phyloP scores from a whole-genome alignment of 1,140 invertebrate genomes.

The Trachymyrmex septentrionalis region DNA sequence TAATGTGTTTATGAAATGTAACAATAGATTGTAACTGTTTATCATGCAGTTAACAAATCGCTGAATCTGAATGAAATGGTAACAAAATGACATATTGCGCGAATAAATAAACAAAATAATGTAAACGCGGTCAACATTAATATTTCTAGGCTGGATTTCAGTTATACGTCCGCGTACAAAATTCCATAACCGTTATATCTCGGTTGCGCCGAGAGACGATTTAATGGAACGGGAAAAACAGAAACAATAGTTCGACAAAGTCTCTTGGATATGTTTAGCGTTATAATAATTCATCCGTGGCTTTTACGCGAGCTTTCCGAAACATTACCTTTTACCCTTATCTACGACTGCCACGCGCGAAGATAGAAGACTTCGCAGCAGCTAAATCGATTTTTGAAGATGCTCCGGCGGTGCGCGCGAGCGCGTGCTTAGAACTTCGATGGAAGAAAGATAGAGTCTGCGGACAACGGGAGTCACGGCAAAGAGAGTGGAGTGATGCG shows the following conservation, averaged over 20 bases:
- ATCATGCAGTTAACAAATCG: background rate
- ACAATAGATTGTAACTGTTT: background rate
- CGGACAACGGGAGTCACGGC: background rate
- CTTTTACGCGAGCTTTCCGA: conserved; percentile 24
- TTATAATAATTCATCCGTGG: conserved; percentile 44
- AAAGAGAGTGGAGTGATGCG: conserved; percentile 8
- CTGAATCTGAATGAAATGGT: background rate
- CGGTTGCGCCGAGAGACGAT: background rate
- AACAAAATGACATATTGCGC: background rate
- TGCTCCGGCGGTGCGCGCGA: conserved; percentile 15
- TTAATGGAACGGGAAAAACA: conserved; percentile 22
- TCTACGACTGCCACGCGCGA: conserved; percentile 45
- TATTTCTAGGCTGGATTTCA: background rate
- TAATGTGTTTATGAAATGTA: no score
- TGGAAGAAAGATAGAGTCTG: conserved; percentile 3
- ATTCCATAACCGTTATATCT: conserved; percentile 22
- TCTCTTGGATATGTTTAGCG: background rate
- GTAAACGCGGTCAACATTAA: background rate
- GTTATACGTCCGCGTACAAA: background rate
- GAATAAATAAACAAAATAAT: background rate
- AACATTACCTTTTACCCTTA: conserved; percentile 42
- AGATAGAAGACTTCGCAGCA: conserved; percentile 47
- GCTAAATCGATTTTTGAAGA: conserved; percentile 60
- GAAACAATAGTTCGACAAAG: background rate
- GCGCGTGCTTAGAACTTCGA: conserved; percentile 27